Conservation (phyloP, 2,113 vertebrate species). For the Dasyornis broadbenti region DNA sequence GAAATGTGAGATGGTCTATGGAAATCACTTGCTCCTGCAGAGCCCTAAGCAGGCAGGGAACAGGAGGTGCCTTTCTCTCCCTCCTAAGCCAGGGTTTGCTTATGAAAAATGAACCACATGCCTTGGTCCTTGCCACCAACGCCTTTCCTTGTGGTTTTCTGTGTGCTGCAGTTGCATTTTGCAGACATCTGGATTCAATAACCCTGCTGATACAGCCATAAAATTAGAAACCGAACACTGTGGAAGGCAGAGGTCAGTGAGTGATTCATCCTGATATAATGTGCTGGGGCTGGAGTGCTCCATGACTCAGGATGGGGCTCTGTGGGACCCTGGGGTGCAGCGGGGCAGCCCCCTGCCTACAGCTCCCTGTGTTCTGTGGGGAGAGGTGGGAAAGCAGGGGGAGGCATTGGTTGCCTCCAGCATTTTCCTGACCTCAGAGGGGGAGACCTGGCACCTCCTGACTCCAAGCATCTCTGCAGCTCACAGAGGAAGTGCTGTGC, state of each 20-base stretch:
- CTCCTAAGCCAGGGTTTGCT: background rate
- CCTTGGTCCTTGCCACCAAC: background rate
- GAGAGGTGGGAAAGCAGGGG: slow-evolving; percentile 57
- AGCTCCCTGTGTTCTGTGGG: background rate
- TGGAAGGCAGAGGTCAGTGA: slow-evolving; percentile 59
- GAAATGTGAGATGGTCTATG: background rate
- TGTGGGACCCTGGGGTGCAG: background rate
- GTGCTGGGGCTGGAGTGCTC: background rate
- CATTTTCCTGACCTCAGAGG: background rate
- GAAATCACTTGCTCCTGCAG: background rate
- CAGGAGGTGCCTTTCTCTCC: background rate
- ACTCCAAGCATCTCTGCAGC: background rate
- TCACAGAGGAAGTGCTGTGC: background rate
- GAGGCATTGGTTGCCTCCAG: background rate
- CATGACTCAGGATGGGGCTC: background rate
- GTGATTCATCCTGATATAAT: slow-evolving; percentile 66
- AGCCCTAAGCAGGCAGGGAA: background rate
- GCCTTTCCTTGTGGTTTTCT: slow-evolving; percentile 25
- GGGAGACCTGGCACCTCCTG: background rate
- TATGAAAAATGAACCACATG: slow-evolving; percentile 9
- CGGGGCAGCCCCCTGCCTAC: slow-evolving; percentile 18
- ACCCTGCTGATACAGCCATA: slow-evolving; percentile 62
- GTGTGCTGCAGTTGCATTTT: slow-evolving; percentile 45
- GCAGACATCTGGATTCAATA: slow-evolving; percentile 74
- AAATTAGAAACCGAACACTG: slow-evolving; percentile 68